Evolutionary conservation across 2,888 invertebrate species (phyloP).

Genomic region (Octodonta nipae): DNA sequence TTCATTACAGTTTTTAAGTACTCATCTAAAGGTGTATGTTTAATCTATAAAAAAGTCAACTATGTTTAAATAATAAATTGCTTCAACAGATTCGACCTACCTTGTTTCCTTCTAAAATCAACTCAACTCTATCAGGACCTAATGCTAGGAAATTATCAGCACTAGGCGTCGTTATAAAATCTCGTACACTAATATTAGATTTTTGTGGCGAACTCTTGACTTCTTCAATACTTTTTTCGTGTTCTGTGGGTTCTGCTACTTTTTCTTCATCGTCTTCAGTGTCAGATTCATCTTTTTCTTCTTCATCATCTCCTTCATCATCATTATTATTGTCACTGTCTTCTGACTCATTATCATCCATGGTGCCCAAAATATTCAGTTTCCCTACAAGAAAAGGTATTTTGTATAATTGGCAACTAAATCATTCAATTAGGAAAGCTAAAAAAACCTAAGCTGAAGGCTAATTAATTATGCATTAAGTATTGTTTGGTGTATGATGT

Average conservation of each 20-base stretch:
- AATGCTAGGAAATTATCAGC: constrained; percentile 38
- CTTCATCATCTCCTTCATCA: constrained; percentile 20
- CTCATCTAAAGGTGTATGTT: constrained; percentile 26
- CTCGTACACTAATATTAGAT: constrained; percentile 22
- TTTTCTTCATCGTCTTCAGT: constrained; percentile 22
- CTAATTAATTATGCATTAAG: too few species aligned
- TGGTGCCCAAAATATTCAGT: constrained; percentile 42
- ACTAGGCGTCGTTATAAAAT: constrained; percentile 38
- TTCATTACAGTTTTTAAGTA: constrained; percentile 39
- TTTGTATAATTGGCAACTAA: too few species aligned
- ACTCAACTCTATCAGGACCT: constrained; percentile 30
- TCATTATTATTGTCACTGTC: constrained; percentile 38
- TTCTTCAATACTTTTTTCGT: constrained; percentile 6
- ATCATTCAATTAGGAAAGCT: too few species aligned
- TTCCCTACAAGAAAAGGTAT: too few species aligned
- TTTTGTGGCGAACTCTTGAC: too few species aligned
- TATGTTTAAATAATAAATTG: not conserved
- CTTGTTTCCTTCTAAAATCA: constrained; percentile 29
- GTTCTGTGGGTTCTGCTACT: constrained; percentile 22
- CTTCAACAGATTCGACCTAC: constrained; percentile 19
- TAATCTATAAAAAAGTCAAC: constrained; percentile 17
- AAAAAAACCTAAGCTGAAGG: too few species aligned
- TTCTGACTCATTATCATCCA: constrained; percentile 47
- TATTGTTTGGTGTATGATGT: too few species aligned
- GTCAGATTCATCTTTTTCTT: constrained; percentile 14